phyloP scores from a whole-genome alignment of 2,888 invertebrate species.

The Leptogaster cylindrica region DNA sequence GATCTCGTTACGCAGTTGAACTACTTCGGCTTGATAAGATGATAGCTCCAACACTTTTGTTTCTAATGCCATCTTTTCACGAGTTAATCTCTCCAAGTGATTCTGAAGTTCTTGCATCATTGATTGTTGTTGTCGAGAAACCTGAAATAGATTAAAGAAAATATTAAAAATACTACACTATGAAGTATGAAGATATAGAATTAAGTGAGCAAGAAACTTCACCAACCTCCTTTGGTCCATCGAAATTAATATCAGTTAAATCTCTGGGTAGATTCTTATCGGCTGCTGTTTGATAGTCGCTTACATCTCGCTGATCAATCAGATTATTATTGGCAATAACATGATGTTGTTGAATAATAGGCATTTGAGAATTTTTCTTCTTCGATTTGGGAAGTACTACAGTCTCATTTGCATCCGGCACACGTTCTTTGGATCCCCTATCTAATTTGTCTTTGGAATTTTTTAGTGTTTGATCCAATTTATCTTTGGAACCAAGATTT shows the following conservation, averaged over 20 bases:
- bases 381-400: conserved; percentile 52
- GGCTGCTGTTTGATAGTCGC: conserved; percentile 16
- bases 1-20: conserved; percentile 72
- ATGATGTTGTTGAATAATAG: conserved; percentile 51
- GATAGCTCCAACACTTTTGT: conserved; percentile 68
- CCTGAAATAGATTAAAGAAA: conserved; percentile 15
- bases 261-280: conserved; percentile 39
- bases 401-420: conserved; percentile 24
- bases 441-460: conserved; percentile 50
- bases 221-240: conserved; percentile 47
- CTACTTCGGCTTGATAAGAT: conserved; percentile 72
- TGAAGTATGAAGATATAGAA: too few relatives aligned
- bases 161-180: conserved; percentile 1
- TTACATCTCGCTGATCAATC: conserved; percentile 46
- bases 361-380: conserved; percentile 55
- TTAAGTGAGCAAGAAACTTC: too few relatives aligned
- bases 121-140: conserved; percentile 46
- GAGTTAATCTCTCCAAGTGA: conserved; percentile 69
- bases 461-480: conserved; percentile 60
- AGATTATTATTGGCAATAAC: conserved; percentile 49
- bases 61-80: conserved; percentile 71
- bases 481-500: conserved; percentile 56
- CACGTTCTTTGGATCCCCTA: conserved; percentile 37
- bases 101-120: conserved; percentile 69
- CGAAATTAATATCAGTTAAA: conserved; percentile 44